Conservation (phyloP, 2,113 vertebrate genomes). For the Sporophila hypoxantha region DNA sequence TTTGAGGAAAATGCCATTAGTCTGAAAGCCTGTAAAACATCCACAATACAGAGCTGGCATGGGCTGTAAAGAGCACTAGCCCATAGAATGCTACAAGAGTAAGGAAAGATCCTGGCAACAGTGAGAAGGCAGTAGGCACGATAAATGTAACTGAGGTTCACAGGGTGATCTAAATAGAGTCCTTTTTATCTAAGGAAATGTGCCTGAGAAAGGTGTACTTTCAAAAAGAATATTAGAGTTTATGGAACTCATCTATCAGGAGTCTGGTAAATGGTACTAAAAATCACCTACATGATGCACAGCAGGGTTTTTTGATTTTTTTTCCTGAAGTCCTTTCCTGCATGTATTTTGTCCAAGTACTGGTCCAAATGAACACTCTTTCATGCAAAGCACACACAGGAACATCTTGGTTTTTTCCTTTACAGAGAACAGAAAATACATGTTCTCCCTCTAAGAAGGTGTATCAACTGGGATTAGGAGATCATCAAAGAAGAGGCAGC, state of each 20-base stretch:
- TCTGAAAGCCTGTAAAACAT: not conserved
- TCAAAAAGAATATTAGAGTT: not conserved
- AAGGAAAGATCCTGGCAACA: not conserved
- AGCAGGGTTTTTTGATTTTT: accelerated
- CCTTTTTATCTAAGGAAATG: not conserved
- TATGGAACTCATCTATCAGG: not conserved
- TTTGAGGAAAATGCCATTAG: not conserved
- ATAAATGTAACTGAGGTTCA: not conserved
- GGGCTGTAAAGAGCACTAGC: not conserved
- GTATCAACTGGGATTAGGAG: not conserved
- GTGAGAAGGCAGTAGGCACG: not conserved
- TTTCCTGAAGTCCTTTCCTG: not conserved
- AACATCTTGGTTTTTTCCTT: not conserved
- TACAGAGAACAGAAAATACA: not conserved
- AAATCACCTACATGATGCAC: not conserved
- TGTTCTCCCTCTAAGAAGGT: not conserved
- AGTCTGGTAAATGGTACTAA: not conserved
- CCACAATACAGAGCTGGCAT: not conserved
- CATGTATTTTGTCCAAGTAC: not conserved
- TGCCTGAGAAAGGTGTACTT: not conserved
- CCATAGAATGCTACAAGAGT: not conserved
- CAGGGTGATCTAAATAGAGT: not conserved
- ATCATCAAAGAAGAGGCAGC: not conserved
- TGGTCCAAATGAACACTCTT: not conserved
- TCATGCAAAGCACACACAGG: not conserved